phyloP scores from a whole-genome alignment of 2,888 invertebrate species.

The Cyclophora punctaria region DNA sequence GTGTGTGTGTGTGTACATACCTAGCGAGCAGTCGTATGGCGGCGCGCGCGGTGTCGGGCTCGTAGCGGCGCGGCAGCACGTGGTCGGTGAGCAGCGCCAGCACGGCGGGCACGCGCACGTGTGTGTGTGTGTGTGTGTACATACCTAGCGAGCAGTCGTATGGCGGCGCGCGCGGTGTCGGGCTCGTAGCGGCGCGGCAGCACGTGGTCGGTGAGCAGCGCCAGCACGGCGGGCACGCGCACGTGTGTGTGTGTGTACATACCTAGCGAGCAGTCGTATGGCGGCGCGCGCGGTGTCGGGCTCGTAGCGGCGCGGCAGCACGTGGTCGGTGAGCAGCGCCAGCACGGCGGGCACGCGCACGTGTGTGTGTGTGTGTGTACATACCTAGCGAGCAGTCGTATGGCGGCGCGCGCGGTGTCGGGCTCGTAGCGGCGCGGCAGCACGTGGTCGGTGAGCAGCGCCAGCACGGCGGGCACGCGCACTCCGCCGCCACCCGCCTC shows the following conservation, averaged over 20 bases:
- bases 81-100: conserved; percentile 53
- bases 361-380: not conserved
- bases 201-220: conserved; percentile 55
- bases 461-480: conserved; percentile 55
- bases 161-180: conserved; percentile 53
- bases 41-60: conserved; percentile 54
- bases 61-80: conserved; percentile 45
- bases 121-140: no score
- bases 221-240: conserved; percentile 55
- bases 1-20: conserved; percentile 7
- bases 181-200: conserved; percentile 44
- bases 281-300: conserved; percentile 56
- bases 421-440: conserved; percentile 44
- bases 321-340: conserved; percentile 53
- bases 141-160: conserved; percentile 52
- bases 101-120: conserved; percentile 54
- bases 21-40: conserved; percentile 56
- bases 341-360: conserved; percentile 59
- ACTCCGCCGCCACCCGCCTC: conserved; percentile 65
- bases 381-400: conserved; percentile 52
- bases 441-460: conserved; percentile 55
- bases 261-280: conserved; percentile 53
- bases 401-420: conserved; percentile 53
- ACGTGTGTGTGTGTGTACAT: conserved; percentile 17
- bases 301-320: conserved; percentile 41